Evolutionary conservation across 2,888 invertebrate species (phyloP).

Genomic region (Chouioia cunea): DNA sequence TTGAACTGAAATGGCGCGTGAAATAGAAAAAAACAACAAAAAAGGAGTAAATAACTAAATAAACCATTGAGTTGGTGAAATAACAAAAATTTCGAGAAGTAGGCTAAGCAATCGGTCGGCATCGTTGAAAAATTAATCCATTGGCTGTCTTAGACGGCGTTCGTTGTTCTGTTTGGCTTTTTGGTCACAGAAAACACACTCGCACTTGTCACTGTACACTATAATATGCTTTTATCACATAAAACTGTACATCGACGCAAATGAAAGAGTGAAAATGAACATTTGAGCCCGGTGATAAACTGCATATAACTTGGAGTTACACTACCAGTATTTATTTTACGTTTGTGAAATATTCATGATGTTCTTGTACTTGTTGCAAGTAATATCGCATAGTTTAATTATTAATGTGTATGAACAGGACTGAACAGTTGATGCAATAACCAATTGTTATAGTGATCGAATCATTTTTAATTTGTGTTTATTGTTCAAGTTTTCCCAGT

Average conservation of each 20-base stretch:
- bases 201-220: slow-evolving; percentile 64
- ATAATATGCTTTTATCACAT: slow-evolving; percentile 50
- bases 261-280: slow-evolving; percentile 37
- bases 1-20: slow-evolving; percentile 42
- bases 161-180: slow-evolving; percentile 66
- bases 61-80: slow-evolving; percentile 24
- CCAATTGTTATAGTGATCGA: slow-evolving; percentile 33
- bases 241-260: slow-evolving; percentile 48
- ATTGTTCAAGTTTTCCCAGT: slow-evolving; percentile 41
- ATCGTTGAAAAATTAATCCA: slow-evolving; percentile 48
- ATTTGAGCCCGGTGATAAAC: slow-evolving; percentile 41
- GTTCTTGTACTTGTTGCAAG: slow-evolving; percentile 40
- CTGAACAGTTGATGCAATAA: slow-evolving; percentile 30
- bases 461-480: slow-evolving; percentile 42
- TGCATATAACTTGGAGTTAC: slow-evolving; percentile 9
- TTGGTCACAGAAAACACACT: slow-evolving; percentile 66
- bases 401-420: slow-evolving; percentile 43
- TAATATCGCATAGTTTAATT: slow-evolving; percentile 41
- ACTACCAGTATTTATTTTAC: slow-evolving; percentile 32
- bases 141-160: slow-evolving; percentile 56
- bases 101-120: slow-evolving; percentile 49
- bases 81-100: background rate
- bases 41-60: slow-evolving; percentile 23
- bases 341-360: slow-evolving; percentile 33
- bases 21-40: slow-evolving; percentile 36